Evolutionary conservation across 2,888 invertebrate species (phyloP).

Genomic region (Eremobia ochroleuca): DNA sequence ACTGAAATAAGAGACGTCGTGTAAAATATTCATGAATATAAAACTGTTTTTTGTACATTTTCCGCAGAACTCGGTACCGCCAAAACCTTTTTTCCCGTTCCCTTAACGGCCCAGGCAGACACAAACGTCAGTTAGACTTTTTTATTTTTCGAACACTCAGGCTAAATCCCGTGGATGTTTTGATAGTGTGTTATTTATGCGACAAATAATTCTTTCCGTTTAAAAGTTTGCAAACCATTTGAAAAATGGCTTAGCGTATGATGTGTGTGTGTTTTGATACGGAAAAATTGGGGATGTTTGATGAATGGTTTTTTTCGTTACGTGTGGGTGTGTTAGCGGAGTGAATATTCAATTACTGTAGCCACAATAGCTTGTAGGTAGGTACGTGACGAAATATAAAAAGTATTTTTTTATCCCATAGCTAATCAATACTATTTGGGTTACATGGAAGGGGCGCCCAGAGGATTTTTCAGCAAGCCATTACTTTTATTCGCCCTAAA

Average conservation of each 20-base stretch:
- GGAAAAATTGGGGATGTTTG: conserved; percentile 10
- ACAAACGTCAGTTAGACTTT: conserved; percentile 40
- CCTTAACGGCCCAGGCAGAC: conserved; percentile 23
- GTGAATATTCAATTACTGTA: conserved; percentile 11
- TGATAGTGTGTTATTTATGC: conserved; percentile 36
- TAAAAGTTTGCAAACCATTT: conserved; percentile 41
- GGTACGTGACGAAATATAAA: not conserved
- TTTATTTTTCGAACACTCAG: conserved; percentile 36
- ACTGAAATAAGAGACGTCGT: conserved; percentile 13
- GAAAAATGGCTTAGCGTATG: conserved; percentile 20
- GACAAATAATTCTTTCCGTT: conserved; percentile 32
- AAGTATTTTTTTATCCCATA: not conserved
- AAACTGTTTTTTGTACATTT: conserved; percentile 10
- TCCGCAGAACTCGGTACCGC: not conserved
- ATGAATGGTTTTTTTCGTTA: not conserved
- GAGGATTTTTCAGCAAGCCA: not conserved
- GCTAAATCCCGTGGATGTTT: conserved; percentile 22
- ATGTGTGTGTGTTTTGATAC: conserved; percentile 14
- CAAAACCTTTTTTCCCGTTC: conserved; percentile 31
- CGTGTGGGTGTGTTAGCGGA: not conserved
- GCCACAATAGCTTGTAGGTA: not conserved
- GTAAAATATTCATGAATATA: conserved; percentile 17
- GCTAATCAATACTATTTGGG: too few relatives aligned
- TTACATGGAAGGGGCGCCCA: not conserved
- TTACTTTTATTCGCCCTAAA: not conserved